Evolutionary conservation across 2,113 vertebrate genomes (phyloP).

Genomic region (Phylloscopus trochiloides): DNA sequence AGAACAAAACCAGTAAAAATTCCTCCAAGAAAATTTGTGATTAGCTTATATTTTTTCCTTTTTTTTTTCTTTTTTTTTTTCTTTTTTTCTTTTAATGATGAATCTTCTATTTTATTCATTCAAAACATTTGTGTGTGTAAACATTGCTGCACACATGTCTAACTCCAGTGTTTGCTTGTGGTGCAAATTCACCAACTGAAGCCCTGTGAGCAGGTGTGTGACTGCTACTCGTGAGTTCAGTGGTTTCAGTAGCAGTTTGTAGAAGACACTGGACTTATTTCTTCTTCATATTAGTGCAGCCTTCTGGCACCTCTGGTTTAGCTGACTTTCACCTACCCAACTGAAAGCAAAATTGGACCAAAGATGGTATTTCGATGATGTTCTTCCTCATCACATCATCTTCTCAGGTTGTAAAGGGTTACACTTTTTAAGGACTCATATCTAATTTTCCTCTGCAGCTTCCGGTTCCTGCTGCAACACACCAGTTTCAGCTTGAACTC

Average conservation of each 20-base stretch:
- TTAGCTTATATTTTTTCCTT: background rate
- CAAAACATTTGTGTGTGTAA: background rate
- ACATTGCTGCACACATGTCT: rapidly evolving
- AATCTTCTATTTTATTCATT: background rate
- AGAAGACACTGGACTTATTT: background rate
- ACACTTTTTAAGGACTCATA: background rate
- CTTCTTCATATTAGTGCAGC: background rate
- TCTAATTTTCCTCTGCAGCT: background rate
- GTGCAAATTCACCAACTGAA: background rate
- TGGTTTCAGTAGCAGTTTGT: background rate
- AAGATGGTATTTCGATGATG: background rate
- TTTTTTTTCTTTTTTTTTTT: too few relatives aligned
- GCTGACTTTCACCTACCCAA: background rate
- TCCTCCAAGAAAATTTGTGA: background rate
- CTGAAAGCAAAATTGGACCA: background rate
- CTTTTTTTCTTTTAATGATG: background rate
- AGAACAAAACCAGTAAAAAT: background rate
- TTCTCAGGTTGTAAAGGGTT: background rate
- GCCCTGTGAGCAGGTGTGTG: background rate
- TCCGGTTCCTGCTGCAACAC: background rate
- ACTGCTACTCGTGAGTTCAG: background rate
- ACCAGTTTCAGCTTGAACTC: background rate
- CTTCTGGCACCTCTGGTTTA: background rate
- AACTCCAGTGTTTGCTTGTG: background rate
- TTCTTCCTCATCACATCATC: background rate